Base-by-base conservation (phyloP, 2,113 vertebrate genomes). In the Microcebus murinus region DNA sequence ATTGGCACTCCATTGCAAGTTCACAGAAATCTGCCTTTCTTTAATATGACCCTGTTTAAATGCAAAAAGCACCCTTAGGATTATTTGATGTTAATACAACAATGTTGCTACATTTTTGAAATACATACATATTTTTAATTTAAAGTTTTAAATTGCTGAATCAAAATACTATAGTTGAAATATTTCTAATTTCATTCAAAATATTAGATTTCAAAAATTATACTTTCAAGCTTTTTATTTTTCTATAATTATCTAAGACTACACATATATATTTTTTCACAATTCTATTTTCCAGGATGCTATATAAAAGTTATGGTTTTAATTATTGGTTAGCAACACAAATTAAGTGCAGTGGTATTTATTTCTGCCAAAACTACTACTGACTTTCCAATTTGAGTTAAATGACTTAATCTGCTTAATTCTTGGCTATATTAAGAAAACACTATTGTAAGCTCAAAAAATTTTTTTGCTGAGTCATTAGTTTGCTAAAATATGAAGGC, bases 51-150 rank as follows among this genome's bases (percentile, higher is more conserved):
- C 50, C 57, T 59, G 9, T 63, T 87, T 59, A 65, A 96, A 80
- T 2, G 8, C 13, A 86, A 79, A 77, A 63, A 65, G 10, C 6
- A 82, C 20, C 81, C 1, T 73, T 68, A 80, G 0, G 15, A 67
- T 88, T 97, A 42, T 59, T 27, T 95, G 63, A 39, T 50, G 8
- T 45, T 96, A 70, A 92, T 88, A 39, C 23, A 96, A n/a, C 36
- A 67, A 0, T 77, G 0, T 42, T 87, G 84, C 39, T 90, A 90
- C 1, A 67, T 48, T 87, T 92, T 57, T 45, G 23, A 81, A 96
- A 96, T 77, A 80, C 45, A 65, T 3, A 71, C 57, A 34, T 91
- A 83, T 50, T 59, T 91, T 61, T 4, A 31, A 74, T 23, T 71
- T 94, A 23, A 71, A 92, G 39, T 29, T 82, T 55, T 59, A 90